A percentile compares a stretch with the other conserved stretches of the same genome.
These are phyloP conservation scores for Embidobia sp. DNA, from an alignment of 2,888 invertebrate genomes.

Conservation along the genomic window DNA sequence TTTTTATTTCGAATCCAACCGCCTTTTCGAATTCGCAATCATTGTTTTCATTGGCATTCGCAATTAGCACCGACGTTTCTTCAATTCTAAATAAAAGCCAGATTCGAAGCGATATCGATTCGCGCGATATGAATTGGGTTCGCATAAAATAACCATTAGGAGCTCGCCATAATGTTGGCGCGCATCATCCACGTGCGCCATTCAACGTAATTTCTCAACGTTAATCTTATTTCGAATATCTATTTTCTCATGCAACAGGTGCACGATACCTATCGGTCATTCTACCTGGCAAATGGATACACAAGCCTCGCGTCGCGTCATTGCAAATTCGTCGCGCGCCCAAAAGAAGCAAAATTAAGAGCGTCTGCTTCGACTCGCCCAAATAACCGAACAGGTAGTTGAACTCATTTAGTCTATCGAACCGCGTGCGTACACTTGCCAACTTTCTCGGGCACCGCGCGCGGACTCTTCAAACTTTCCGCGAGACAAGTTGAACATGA, in stretches of 20 bases:
- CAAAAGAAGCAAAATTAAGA: slow-evolving; percentile 27
- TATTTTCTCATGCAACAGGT: slow-evolving; percentile 71
- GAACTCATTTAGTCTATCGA: slow-evolving; percentile 47
- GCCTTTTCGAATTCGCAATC: too few species aligned
- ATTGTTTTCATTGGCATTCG: too few species aligned
- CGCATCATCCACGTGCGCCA: slow-evolving; percentile 64
- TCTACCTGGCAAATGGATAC: slow-evolving; percentile 64
- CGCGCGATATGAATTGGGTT: slow-evolving; percentile 31
- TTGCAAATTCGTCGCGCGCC: slow-evolving; percentile 47
- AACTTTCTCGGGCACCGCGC: not conserved
- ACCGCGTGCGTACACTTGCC: slow-evolving; percentile 1
- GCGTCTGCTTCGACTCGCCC: too few species aligned
- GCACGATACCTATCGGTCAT: slow-evolving; percentile 69
- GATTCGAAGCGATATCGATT: slow-evolving; percentile 34
- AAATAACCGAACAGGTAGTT: slow-evolving; percentile 23
- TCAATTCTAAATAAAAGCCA: too few species aligned
- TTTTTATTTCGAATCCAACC: too few species aligned
- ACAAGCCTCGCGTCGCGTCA: slow-evolving; percentile 55
- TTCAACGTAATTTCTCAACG: slow-evolving; percentile 57
- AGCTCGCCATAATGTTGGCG: slow-evolving; percentile 40
- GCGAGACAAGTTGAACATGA: slow-evolving; percentile 36
- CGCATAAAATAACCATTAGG: slow-evolving; percentile 61
- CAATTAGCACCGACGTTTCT: too few species aligned
- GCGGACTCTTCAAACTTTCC: slow-evolving; percentile 49
- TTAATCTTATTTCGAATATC: slow-evolving; percentile 66